Evolutionary conservation across 2,888 invertebrate species (phyloP), one percentile per base, ranked within the genome.

Genomic region (Nomada lathburiana): DNA sequence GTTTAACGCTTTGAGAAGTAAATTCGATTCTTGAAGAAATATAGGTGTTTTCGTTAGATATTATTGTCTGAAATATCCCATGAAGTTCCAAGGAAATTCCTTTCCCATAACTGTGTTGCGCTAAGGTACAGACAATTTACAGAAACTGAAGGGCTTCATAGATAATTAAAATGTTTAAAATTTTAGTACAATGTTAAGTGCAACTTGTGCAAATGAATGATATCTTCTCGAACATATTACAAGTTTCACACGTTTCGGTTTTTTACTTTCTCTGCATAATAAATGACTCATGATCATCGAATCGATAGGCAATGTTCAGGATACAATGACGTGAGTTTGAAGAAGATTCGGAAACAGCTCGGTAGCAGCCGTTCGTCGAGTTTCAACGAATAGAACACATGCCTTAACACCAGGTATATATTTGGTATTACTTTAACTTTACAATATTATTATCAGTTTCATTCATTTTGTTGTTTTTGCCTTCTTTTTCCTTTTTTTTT

Each of bases 401-500:
- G 82, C 87, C 91, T 92, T 91, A 93, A 93, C 93, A 92, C 93
- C 93, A 93, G 92, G 92, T 93, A 93, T 93, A 93, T 92, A 91
- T 93, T 93, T 93, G 89, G 90, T 91, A 91, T 93, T 91, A 90
- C 91, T 92, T 90, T 90, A 93, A 93, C 92, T 93, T 92, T 92
- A 92, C 93, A 93, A 93, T 93, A 92, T 93, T 90, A 91, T 91
- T 91, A 90, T 93, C 89, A 89, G 65, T 89, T 89, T 91, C 86
- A 86, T 88, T 86, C 76, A 55, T 67, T 79, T 80, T 76, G 67
- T 84, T 71, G 36, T 72, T 70, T 67, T 67, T 65, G 23, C 50
- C 23, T 70, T 53, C 68, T 29, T 65, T 65, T 23, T 59, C 36
- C 47, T 47, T 69, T 80, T 86, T 85, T 84, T 89, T 83, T 88